phyloP scores from a whole-genome alignment of 2,888 invertebrate species.

The Apotomis betuletana region DNA sequence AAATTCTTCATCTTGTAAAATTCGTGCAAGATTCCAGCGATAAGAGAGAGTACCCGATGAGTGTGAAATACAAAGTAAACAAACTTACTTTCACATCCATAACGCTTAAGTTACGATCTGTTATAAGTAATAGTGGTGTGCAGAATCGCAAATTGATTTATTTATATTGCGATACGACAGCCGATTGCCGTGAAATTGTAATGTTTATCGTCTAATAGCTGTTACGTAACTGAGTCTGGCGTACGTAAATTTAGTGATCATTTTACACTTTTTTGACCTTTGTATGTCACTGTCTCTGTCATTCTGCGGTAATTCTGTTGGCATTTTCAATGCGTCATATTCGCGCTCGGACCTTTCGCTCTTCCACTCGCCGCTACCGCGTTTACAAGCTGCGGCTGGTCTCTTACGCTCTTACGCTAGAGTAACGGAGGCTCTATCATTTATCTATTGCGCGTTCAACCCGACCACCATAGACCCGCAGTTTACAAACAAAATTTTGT shows the following conservation, averaged over 20 bases:
- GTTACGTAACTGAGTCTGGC: slow-evolving; percentile 3
- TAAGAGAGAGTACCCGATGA: not conserved
- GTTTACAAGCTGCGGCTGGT: too few species aligned
- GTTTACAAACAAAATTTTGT: too few species aligned
- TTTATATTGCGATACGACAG: slow-evolving; percentile 18
- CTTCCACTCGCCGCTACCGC: too few species aligned
- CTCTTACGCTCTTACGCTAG: too few species aligned
- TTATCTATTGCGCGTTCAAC: too few species aligned
- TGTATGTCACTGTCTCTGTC: not conserved
- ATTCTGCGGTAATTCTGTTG: too few species aligned
- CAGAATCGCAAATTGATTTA: slow-evolving; percentile 33
- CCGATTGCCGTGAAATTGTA: slow-evolving; percentile 30
- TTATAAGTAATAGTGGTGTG: slow-evolving; percentile 4
- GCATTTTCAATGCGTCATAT: too few species aligned
- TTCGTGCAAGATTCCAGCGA: not conserved
- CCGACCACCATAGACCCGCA: too few species aligned
- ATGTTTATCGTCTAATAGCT: slow-evolving; percentile 27
- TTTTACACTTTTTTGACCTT: not conserved
- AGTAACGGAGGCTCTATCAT: too few species aligned
- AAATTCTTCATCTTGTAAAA: too few species aligned
- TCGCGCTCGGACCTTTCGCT: too few species aligned
- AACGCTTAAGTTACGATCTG: slow-evolving; percentile 6
- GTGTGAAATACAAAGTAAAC: slow-evolving; percentile 8
- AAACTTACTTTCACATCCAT: slow-evolving; percentile 24
- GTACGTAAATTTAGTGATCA: slow-evolving; percentile 10